Evolutionary conservation across 2,797 vertebrate species (phyloP), one percentile per base, ranked within the genome.

Genomic region (Premnoplex brunnescens): DNA sequence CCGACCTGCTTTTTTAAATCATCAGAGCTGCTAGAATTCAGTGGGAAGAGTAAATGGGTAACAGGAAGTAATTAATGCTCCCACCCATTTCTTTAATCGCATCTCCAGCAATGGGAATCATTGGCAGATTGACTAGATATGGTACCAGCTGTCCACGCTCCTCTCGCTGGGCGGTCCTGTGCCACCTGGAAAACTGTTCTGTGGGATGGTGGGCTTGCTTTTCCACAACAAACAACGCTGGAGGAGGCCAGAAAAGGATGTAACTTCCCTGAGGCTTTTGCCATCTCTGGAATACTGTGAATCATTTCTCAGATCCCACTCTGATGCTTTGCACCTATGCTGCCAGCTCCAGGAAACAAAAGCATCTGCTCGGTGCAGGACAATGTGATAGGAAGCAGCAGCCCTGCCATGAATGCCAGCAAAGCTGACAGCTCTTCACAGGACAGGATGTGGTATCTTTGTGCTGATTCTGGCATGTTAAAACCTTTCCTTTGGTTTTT

Each of bases 401-500:
- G 82, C 34, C 48, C 7, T 84, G 80, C 64, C 63, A 8, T 9
- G 87, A 81, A 62, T 91, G 83, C 78, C 92, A 91, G 89, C 36
- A 41, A 21, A 92, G 72, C 59, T 3, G 4, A 46, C 60, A 60
- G 89, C 94, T 75, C 95, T 91, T 88, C 93, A 36, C 11, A 68
- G 88, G 79, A 17, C 85, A 96, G 94, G 94, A 95, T 95, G 85
- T 64, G 91, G 27, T 88, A 95, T 89, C 89, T 96, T 95, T 94
- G 94, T 95, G 94, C 93, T 78, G 89, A 49, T 91, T 95, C 96
- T 96, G 94, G 94, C 94, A 78, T 64, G 89, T 68, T 79, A 63
- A 87, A 90, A 91, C 67, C 80, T 90, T 94, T 41, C 90, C 77
- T 94, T 94, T 68, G 72, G 82, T 91, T 89, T 89, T 72, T 60